Evolutionary conservation across 2,113 vertebrate genomes (phyloP).

Genomic region (Cavia porcellus): DNA sequence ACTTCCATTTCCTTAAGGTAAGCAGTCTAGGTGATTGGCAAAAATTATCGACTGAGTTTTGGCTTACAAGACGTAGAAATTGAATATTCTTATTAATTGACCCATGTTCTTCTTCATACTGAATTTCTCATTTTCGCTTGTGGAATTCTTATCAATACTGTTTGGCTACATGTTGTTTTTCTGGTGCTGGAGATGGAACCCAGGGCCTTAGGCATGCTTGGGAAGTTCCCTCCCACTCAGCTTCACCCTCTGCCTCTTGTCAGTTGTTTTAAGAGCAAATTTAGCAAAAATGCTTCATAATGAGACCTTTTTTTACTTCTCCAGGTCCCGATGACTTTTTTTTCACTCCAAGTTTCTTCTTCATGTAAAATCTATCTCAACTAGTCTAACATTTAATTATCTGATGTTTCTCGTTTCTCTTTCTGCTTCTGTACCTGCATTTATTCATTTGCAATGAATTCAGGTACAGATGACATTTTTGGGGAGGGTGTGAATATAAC

Average conservation of each 20-base stretch:
- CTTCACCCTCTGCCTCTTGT: too few species aligned
- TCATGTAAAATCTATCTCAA: not conserved
- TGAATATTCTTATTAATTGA: not conserved
- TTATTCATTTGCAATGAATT: not conserved
- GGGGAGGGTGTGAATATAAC: not conserved
- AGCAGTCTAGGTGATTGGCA: not conserved
- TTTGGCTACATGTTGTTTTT: not conserved
- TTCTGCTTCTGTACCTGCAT: not conserved
- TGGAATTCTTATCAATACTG: not conserved
- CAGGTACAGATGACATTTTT: not conserved
- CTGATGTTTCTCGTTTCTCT: not conserved
- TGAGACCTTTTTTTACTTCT: not conserved
- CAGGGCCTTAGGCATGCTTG: not conserved
- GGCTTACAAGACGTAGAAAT: not conserved
- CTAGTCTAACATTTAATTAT: not conserved
- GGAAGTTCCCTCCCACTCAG: not conserved
- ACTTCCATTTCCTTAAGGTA: not conserved
- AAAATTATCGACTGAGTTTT: not conserved
- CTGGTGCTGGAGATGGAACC: not conserved
- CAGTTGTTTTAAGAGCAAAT: constrained; percentile 32
- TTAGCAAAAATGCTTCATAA: not conserved
- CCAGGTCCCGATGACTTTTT: not conserved
- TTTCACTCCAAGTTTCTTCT: not conserved
- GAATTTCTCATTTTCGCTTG: not conserved
- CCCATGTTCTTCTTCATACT: not conserved